Percentiles rank a stretch among this genome's conserved stretches.
phyloP scores from a whole-genome alignment of 1,140 invertebrate species.

The Zaprionus gabonicus region DNA sequence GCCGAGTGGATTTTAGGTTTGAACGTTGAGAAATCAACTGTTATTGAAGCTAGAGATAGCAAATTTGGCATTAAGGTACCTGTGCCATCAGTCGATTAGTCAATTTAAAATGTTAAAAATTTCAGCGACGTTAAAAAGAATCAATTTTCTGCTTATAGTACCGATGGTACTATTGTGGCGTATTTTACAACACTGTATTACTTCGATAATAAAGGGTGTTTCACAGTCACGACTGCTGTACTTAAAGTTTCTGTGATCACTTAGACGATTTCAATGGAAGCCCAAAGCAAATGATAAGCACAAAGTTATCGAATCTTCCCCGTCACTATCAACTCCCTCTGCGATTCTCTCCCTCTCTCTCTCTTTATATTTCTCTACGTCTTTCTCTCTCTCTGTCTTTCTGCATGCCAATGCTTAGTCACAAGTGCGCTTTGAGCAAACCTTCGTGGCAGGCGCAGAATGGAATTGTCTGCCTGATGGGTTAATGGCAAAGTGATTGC shows the following conservation, averaged over 20 bases:
- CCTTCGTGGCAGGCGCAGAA: neutral
- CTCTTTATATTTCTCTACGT: neutral
- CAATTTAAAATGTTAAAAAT: too few relatives aligned
- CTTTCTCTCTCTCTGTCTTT: neutral
- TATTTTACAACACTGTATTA: too few relatives aligned
- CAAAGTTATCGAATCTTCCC: neutral
- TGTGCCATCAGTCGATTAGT: too few relatives aligned
- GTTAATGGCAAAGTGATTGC: conserved; percentile 36
- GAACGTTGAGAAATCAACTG: too few relatives aligned
- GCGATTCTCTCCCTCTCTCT: neutral
- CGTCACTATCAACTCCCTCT: neutral
- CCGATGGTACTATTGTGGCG: too few relatives aligned
- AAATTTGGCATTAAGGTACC: too few relatives aligned
- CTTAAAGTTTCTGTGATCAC: neutral
- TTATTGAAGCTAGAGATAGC: too few relatives aligned
- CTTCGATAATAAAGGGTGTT: neutral
- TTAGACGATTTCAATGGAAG: neutral
- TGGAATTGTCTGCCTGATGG: conserved; percentile 26
- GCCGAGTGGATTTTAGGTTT: too few relatives aligned
- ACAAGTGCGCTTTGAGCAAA: neutral
- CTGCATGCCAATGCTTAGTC: too few relatives aligned
- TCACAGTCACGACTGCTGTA: neutral
- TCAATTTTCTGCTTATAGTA: too few relatives aligned
- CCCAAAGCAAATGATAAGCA: neutral
- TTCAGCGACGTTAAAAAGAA: too few relatives aligned